These are phyloP conservation scores for Pseudoips prasinana DNA, from an alignment of 2,888 invertebrate species.

Conservation along the genomic window DNA sequence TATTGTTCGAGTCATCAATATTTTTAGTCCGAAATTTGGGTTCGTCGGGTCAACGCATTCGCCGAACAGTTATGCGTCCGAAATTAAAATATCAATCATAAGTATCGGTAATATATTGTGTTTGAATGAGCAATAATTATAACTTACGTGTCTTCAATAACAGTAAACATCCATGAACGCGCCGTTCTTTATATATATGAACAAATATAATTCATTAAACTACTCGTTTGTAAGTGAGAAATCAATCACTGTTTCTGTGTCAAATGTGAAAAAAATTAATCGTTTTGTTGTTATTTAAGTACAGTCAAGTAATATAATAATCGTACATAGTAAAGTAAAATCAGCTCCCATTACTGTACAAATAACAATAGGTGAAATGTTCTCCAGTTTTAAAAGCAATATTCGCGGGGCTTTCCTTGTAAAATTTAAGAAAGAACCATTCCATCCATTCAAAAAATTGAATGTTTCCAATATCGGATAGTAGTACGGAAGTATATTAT, in stretches of 20 bases:
- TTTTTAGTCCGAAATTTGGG: constrained; percentile 11
- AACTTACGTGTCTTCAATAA: constrained; percentile 23
- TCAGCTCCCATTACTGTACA: too few relatives aligned
- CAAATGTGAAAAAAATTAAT: constrained; percentile 20
- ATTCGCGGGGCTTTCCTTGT: too few relatives aligned
- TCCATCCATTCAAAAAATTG: too few relatives aligned
- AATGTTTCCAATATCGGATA: too few relatives aligned
- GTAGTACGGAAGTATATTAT: too few relatives aligned
- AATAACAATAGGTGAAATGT: too few relatives aligned
- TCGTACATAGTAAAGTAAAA: too few relatives aligned
- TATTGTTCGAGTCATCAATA: constrained; percentile 19
- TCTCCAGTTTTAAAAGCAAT: too few relatives aligned
- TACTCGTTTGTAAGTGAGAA: constrained; percentile 24
- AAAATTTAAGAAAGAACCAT: too few relatives aligned
- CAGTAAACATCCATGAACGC: constrained; percentile 35
- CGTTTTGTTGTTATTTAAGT: constrained; percentile 13
- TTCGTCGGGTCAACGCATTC: constrained; percentile 27
- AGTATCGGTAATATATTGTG: constrained; percentile 32
- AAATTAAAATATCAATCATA: constrained; percentile 46
- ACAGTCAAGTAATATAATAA: too few relatives aligned
- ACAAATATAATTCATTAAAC: constrained; percentile 23
- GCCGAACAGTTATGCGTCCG: constrained; percentile 39
- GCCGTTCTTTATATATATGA: constrained; percentile 17
- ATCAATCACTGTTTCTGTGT: constrained; percentile 30
- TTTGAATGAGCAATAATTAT: constrained; percentile 37